These are phyloP conservation scores for Toxonevra muliebris DNA, from an alignment of 2,888 invertebrate genomes.

Conservation along the genomic window DNA sequence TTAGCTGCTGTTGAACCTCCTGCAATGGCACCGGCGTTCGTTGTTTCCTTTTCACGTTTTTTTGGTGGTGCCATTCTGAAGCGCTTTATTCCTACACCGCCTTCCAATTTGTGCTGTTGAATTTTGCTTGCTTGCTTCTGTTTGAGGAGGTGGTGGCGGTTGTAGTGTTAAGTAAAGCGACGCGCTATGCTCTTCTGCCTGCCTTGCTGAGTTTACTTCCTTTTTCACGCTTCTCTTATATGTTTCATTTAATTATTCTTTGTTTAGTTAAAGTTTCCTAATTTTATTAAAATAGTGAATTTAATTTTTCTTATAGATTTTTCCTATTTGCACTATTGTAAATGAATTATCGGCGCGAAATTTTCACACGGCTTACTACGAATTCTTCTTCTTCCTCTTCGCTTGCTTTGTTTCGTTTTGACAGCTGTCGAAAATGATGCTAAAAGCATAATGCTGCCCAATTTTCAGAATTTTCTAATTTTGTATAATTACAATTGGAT, in stretches of 20 bases:
- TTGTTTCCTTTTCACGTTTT: constrained; percentile 60
- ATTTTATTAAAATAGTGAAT: not conserved
- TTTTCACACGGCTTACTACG: constrained; percentile 31
- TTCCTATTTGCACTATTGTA: constrained; percentile 17
- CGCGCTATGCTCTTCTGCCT: too few relatives aligned
- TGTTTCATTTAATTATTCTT: not conserved
- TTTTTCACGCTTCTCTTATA: too few relatives aligned
- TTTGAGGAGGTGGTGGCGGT: too few relatives aligned
- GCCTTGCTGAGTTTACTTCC: too few relatives aligned
- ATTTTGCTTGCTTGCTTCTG: not conserved
- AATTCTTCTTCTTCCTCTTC: constrained; percentile 16
- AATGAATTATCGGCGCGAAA: constrained; percentile 37
- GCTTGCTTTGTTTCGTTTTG: not conserved
- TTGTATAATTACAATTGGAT: too few relatives aligned
- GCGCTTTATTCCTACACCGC: not conserved
- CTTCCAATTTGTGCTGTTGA: not conserved
- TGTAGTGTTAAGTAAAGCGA: too few relatives aligned
- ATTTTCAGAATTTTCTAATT: too few relatives aligned
- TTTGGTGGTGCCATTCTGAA: constrained; percentile 59
- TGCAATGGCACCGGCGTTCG: constrained; percentile 38
- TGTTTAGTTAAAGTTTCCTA: not conserved
- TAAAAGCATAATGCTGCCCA: too few relatives aligned
- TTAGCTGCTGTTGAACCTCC: constrained; percentile 24
- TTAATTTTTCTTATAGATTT: constrained; percentile 15
- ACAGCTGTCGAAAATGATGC: too few relatives aligned